Percentiles rank a stretch among this genome's conserved stretches.
Conservation (phyloP, 92 coral and sea anemone genomes). For the Phymanthus crucifer region DNA sequence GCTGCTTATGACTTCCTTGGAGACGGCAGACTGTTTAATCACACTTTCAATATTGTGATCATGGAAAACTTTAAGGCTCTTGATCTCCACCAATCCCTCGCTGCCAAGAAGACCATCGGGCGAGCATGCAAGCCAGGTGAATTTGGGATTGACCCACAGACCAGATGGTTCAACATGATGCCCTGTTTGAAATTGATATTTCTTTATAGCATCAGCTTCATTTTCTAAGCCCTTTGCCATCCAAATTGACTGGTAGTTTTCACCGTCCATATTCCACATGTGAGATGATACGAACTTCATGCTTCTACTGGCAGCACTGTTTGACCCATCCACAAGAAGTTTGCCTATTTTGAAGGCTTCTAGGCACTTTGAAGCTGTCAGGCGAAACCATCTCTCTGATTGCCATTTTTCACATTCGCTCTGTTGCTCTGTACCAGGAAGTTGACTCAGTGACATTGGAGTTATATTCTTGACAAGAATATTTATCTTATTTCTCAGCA, state of each 20-base stretch:
- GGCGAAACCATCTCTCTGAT: slow-evolving; percentile 31
- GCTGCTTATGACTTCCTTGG: background rate
- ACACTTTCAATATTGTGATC: slow-evolving; percentile 30
- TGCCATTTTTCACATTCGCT: slow-evolving; percentile 45
- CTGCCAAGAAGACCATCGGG: slow-evolving; percentile 49
- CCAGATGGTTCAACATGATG: slow-evolving; percentile 30
- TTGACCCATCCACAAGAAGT: background rate
- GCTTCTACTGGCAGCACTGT: slow-evolving; percentile 14
- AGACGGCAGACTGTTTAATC: background rate
- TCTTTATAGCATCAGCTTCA: slow-evolving; percentile 24
- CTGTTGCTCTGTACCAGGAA: slow-evolving; percentile 38
- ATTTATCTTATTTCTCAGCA: background rate
- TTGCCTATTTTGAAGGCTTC: slow-evolving; percentile 36
- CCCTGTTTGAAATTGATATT: slow-evolving; percentile 19
- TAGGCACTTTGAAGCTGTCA: slow-evolving; percentile 54
- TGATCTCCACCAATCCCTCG: slow-evolving; percentile 43
- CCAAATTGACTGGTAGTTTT: slow-evolving; percentile 7
- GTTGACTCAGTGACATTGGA: slow-evolving; percentile 15
- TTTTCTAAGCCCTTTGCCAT: slow-evolving; percentile 24
- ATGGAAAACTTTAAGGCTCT: slow-evolving; percentile 38
- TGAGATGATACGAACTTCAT: slow-evolving; percentile 1
- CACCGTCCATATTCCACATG: slow-evolving; percentile 12
- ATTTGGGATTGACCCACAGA: slow-evolving; percentile 56
- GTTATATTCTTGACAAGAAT: slow-evolving; percentile 16
- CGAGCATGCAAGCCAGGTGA: slow-evolving; percentile 46